Percentiles rank a stretch among this genome's conserved stretches.
Evolutionary conservation across 2,113 vertebrate species (phyloP).

Genomic region (Pholis gunnellus): DNA sequence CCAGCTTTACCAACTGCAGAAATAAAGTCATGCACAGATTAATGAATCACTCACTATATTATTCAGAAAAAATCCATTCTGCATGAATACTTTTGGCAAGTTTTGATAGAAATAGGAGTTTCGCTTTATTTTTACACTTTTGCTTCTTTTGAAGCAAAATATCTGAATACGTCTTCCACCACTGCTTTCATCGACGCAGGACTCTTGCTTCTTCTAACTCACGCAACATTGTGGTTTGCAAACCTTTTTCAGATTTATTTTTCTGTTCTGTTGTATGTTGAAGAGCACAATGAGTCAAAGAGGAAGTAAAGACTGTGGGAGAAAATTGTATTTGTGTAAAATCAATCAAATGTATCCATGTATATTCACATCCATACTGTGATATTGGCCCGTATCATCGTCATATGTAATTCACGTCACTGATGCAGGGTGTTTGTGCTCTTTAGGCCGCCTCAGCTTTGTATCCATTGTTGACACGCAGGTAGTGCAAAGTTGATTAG

Average conservation of each 20-base stretch:
- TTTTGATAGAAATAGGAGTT: neutral
- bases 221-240: neutral
- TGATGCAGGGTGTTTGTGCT: too few relatives aligned
- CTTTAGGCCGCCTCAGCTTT: too few relatives aligned
- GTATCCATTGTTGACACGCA: too few relatives aligned
- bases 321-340: too few relatives aligned
- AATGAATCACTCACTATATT: neutral
- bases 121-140: neutral
- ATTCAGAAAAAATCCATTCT: neutral
- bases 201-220: neutral
- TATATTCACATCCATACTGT: too few relatives aligned
- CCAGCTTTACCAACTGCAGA: neutral
- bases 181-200: neutral
- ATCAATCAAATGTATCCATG: too few relatives aligned
- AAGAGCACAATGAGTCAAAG: neutral
- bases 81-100: neutral
- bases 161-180: neutral
- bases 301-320: neutral
- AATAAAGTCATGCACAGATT: neutral
- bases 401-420: too few relatives aligned
- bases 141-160: neutral
- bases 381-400: too few relatives aligned
- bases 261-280: neutral
- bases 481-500: too few relatives aligned
- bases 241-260: neutral